Conservation (phyloP, 2,888 invertebrate genomes). For the Tipula lateralis region DNA sequence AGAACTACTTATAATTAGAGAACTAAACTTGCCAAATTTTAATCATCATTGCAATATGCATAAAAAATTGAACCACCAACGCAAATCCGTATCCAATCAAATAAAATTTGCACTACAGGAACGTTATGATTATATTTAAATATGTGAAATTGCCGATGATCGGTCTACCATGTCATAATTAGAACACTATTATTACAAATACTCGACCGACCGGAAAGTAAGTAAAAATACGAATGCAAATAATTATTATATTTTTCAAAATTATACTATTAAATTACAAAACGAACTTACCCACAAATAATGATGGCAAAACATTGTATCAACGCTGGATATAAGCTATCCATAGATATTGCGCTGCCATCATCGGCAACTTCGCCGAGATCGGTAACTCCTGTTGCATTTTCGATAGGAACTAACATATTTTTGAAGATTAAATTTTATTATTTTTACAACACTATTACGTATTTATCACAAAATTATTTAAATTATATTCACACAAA, state of each 20-base stretch:
- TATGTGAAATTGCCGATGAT: background rate
- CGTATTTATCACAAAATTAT: background rate
- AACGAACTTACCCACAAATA: conserved; percentile 70
- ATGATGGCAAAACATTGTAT: conserved; percentile 89
- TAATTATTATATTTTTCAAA: background rate
- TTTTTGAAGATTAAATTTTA: background rate
- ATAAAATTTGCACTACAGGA: background rate
- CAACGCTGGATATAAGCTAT: conserved; percentile 85
- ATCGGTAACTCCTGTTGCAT: background rate
- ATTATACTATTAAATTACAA: background rate
- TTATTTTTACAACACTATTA: background rate
- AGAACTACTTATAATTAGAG: too few species aligned
- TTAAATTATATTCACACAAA: background rate
- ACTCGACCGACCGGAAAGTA: background rate
- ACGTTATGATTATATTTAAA: background rate
- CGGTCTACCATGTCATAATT: background rate
- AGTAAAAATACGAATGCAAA: background rate
- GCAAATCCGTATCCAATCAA: background rate
- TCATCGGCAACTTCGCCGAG: conserved; percentile 12
- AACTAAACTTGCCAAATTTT: too few species aligned
- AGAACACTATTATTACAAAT: background rate
- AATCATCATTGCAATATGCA: too few species aligned
- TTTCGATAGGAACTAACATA: conserved; percentile 27
- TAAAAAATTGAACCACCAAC: too few species aligned
- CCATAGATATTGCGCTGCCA: conserved; percentile 51